Conservation (phyloP, 2,888 invertebrate species). For the Ischnus inquisitorius region DNA sequence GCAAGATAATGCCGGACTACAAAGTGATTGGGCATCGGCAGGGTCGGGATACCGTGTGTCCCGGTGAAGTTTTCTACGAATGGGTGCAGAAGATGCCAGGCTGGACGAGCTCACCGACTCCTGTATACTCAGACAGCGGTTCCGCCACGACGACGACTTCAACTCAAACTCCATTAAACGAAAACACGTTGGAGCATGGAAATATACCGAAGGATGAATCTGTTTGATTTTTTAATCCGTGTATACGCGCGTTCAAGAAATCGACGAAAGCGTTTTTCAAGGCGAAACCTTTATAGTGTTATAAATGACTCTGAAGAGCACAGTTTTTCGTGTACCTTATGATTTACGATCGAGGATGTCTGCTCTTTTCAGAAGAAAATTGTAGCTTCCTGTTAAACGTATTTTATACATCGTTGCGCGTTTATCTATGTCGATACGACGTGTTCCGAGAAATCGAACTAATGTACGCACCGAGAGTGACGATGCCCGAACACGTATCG, state of each 20-base stretch:
- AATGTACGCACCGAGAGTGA: not conserved
- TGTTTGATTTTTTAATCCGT: not conserved
- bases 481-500: not conserved
- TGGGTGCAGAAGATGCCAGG: conserved; percentile 81
- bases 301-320: not conserved
- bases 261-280: not conserved
- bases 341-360: not conserved
- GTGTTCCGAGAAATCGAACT: not conserved
- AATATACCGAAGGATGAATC: conserved; percentile 1
- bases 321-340: not conserved
- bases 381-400: not conserved
- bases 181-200: not conserved
- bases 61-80: conserved; percentile 82
- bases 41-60: conserved; percentile 81
- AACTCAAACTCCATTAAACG: not conserved
- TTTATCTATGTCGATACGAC: not conserved
- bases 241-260: not conserved
- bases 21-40: conserved; percentile 84
- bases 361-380: not conserved
- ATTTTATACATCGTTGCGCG: not conserved
- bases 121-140: conserved; percentile 51
- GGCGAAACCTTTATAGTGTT: not conserved
- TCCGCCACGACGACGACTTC: not conserved
- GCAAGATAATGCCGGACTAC: conserved; percentile 80
- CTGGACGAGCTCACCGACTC: conserved; percentile 77